A percentile compares a stretch with the other conserved stretches of the same genome.
Conservation (phyloP, 2,113 vertebrate genomes). For the Terrapene triunguis region DNA sequence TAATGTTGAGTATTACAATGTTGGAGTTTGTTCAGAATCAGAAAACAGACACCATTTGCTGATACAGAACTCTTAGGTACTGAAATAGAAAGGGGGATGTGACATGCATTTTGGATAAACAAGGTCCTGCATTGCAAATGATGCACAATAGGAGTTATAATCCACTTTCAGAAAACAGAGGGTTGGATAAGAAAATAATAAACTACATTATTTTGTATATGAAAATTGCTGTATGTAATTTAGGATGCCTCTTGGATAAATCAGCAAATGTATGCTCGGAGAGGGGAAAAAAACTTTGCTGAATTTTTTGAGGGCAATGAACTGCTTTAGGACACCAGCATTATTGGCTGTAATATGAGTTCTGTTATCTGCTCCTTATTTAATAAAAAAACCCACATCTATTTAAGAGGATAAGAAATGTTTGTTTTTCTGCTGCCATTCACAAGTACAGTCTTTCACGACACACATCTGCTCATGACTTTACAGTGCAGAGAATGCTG, state of each 20-base stretch:
- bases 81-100: neutral
- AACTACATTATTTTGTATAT: neutral
- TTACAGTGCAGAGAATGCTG: too few species aligned
- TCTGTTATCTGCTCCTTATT: neutral
- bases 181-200: neutral
- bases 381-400: neutral
- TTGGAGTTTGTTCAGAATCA: neutral
- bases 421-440: neutral
- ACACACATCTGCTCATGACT: fast-evolving
- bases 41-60: neutral
- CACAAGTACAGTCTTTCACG: neutral
- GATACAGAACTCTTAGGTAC: neutral
- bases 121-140: neutral
- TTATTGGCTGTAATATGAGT: neutral
- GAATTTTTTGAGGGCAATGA: neutral
- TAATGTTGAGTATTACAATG: neutral
- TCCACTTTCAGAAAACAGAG: neutral
- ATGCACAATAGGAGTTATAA: neutral
- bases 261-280: neutral
- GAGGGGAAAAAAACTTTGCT: fast-evolving
- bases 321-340: neutral
- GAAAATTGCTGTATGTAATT: neutral
- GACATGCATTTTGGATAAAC: neutral
- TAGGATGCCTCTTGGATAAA: neutral
- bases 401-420: neutral